These are phyloP conservation scores for Allophyes oxyacanthae DNA, from an alignment of 2,888 invertebrate species.

Conservation along the genomic window DNA sequence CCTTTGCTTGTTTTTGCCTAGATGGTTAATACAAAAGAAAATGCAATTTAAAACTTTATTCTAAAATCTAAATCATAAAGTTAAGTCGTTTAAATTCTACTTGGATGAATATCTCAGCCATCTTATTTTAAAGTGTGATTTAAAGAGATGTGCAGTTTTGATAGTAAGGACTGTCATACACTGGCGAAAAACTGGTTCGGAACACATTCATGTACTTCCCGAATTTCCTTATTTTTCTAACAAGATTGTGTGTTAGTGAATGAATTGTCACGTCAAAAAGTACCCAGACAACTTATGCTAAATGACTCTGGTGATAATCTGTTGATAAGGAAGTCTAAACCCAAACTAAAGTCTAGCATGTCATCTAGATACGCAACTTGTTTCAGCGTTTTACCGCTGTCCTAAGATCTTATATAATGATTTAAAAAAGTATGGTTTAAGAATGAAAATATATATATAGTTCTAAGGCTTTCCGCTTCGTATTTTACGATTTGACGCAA, in stretches of 20 bases:
- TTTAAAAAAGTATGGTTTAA: too few relatives aligned
- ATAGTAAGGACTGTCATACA: slow-evolving; percentile 32
- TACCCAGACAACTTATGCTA: slow-evolving; percentile 33
- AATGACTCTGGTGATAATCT: slow-evolving; percentile 38
- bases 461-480: slow-evolving; percentile 1
- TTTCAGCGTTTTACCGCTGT: slow-evolving; percentile 20
- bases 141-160: slow-evolving; percentile 37
- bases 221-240: slow-evolving; percentile 3
- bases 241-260: slow-evolving; percentile 37
- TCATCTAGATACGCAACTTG: slow-evolving; percentile 45
- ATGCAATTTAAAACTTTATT: too few relatives aligned
- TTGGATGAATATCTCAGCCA: slow-evolving; percentile 35
- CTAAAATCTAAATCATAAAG: slow-evolving; percentile 10
- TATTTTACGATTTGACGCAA: neutral
- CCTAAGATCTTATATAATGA: slow-evolving; percentile 19
- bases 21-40: too few relatives aligned
- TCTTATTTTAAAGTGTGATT: slow-evolving; percentile 36
- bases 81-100: slow-evolving; percentile 38
- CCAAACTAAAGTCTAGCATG: slow-evolving; percentile 22
- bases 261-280: slow-evolving; percentile 44
- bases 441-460: too few relatives aligned
- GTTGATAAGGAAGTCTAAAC: slow-evolving; percentile 13
- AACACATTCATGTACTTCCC: slow-evolving; percentile 31
- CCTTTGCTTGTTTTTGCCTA: too few relatives aligned
- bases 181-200: slow-evolving; percentile 25